Base-by-base conservation (phyloP, 1,140 invertebrate genomes). In the Drosophila willistoni region DNA sequence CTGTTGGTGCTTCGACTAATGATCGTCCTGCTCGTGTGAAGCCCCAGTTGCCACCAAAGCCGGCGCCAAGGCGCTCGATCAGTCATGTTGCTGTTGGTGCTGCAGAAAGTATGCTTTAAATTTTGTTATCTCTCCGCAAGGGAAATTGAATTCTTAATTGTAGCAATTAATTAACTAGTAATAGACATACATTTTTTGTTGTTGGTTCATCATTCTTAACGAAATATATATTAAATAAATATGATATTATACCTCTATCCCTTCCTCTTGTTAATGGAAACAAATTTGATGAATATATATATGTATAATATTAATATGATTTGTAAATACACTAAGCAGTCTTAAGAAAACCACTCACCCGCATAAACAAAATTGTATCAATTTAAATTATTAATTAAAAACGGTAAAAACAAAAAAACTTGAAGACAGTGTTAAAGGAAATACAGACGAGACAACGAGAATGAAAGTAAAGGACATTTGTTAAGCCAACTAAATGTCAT, bases 21-120 rank as follows among this genome's bases (percentile, higher is more conserved):
- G 54, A 68, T n/a, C 25, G 51, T 25, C 51, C 70, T 5, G 67
- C 62, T 7, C 6, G 68, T 2, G 60, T 78, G 1, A 84, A 90
- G 71, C 90, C 90, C 42, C 76, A 85, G 59, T 56, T 86, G 60
- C 90, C 90, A 22, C 90, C 90, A 47, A 91, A 91, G 64, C 90
- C 90, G 57, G 80, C 85, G 61, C 90, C 90, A 7, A 74, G 90
- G 0, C 83, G 86, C 10, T 81, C 84, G 47, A 73, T 89, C 1
- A 77, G 64, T 68, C 39, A 69, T 5, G 57, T 7, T 17, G 57
- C 64, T 68, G 29, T 29, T 29, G 65, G 65, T 12, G 9, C 7
- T 36, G 34, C 42, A 39, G 25, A 69, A 76, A 65, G 64, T 81
- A 81, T 79, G 85, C 81, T 90, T 90, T 78, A 85, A 78, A 87